Conservation (phyloP, 2,113 vertebrate genomes). For the Tragelaphus scriptus region DNA sequence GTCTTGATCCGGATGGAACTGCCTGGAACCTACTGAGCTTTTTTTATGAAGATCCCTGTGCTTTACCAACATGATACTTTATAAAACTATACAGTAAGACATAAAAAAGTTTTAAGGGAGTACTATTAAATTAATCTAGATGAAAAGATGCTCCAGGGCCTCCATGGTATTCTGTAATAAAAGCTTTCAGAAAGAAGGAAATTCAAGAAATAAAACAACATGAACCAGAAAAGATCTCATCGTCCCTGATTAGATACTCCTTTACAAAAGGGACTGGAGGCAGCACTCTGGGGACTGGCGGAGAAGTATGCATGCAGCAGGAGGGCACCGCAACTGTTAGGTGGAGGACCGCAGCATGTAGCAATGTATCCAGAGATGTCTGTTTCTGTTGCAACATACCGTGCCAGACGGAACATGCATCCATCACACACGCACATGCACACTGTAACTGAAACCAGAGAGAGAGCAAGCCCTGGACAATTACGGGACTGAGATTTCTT, state of each 20-base stretch:
- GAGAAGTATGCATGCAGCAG: not conserved
- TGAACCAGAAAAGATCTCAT: not conserved
- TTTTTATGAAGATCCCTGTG: not conserved
- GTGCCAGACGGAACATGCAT: not conserved
- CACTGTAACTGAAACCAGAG: not conserved
- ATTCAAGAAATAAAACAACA: not conserved
- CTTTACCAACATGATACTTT: not conserved
- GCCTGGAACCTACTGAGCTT: not conserved
- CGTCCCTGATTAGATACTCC: not conserved
- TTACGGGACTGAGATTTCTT: not conserved
- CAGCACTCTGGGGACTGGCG: not conserved
- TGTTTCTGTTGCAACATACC: not conserved
- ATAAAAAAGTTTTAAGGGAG: not conserved
- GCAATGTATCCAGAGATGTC: accelerated
- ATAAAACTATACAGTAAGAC: not conserved
- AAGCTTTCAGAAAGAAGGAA: not conserved
- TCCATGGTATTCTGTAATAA: not conserved
- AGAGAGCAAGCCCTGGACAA: not conserved
- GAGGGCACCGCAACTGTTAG: not conserved
- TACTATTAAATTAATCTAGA: not conserved
- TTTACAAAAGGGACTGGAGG: not conserved
- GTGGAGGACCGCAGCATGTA: accelerated
- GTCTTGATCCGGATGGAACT: not conserved
- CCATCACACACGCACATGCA: accelerated
- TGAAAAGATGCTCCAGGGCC: not conserved